Evolutionary conservation across 2,888 invertebrate genomes (phyloP).

Genomic region (Lasioglossum calceatum): DNA sequence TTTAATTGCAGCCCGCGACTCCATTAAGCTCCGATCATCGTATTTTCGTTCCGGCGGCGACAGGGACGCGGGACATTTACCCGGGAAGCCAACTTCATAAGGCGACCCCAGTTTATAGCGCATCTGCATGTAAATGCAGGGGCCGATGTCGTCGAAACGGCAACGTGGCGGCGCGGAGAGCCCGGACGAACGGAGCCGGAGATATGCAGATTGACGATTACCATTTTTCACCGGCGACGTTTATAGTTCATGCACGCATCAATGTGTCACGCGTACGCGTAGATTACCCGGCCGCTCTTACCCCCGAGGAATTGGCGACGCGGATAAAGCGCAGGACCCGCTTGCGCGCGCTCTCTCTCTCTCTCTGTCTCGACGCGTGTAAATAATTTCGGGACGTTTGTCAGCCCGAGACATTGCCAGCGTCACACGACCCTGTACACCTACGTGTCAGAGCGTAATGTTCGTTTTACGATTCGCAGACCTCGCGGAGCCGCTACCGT

Average conservation of each 20-base stretch:
- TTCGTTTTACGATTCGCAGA: constrained; percentile 34
- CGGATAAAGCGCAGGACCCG: constrained; percentile 8
- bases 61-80: constrained; percentile 21
- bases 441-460: constrained; percentile 1
- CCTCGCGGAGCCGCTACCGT: constrained; percentile 28
- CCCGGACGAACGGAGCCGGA: background rate
- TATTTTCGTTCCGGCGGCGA: constrained; percentile 22
- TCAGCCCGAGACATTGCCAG: constrained; percentile 30
- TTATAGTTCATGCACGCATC: constrained; percentile 69
- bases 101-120: constrained; percentile 55
- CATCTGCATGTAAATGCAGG: constrained; percentile 59
- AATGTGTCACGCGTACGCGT: constrained; percentile 61
- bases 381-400: constrained; percentile 44
- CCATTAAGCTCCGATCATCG: constrained; percentile 25
- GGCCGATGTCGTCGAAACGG: constrained; percentile 47
- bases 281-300: constrained; percentile 37
- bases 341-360: background rate
- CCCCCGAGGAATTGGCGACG: constrained; percentile 40
- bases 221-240: constrained; percentile 68
- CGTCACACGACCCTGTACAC: constrained; percentile 35
- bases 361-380: constrained; percentile 9
- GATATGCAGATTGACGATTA: constrained; percentile 66
- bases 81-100: constrained; percentile 47
- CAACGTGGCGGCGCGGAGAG: background rate
- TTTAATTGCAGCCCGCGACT: constrained; percentile 24